Percentiles rank a stretch among this genome's conserved stretches.
Conservation (phyloP, 2,113 vertebrate species). For the Climacteris rufus region DNA sequence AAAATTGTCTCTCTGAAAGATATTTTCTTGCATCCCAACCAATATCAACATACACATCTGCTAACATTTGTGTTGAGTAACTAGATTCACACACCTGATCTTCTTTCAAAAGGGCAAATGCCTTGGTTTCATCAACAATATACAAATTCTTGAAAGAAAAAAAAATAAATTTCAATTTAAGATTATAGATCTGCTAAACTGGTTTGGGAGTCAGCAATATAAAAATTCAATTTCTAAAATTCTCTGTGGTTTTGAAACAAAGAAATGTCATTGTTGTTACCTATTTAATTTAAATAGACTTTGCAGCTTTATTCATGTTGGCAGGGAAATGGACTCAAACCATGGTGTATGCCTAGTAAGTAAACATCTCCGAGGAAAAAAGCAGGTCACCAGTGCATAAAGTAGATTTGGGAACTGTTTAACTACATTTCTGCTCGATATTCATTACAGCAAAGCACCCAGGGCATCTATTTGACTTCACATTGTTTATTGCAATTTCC, state of each 20-base stretch:
- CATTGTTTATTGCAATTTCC: not conserved
- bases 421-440: not conserved
- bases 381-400: not conserved
- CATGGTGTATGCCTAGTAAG: not conserved
- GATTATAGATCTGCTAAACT: not conserved
- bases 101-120: constrained; percentile 26
- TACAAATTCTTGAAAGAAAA: not conserved
- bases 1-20: constrained; percentile 9
- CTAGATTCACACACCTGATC: not conserved
- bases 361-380: not conserved
- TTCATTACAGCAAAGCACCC: not conserved
- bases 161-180: not conserved
- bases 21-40: not conserved
- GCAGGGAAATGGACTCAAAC: not conserved
- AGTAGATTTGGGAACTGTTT: constrained; percentile 5
- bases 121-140: not conserved
- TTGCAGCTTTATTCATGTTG: not conserved
- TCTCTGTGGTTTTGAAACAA: not conserved
- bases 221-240: not conserved
- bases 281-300: not conserved
- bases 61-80: constrained; percentile 6
- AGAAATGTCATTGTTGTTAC: not conserved
- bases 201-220: not conserved
- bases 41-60: not conserved
- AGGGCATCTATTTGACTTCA: not conserved